phyloP scores from a whole-genome alignment of 1,140 invertebrate genomes.

The Euwallacea fornicatus region DNA sequence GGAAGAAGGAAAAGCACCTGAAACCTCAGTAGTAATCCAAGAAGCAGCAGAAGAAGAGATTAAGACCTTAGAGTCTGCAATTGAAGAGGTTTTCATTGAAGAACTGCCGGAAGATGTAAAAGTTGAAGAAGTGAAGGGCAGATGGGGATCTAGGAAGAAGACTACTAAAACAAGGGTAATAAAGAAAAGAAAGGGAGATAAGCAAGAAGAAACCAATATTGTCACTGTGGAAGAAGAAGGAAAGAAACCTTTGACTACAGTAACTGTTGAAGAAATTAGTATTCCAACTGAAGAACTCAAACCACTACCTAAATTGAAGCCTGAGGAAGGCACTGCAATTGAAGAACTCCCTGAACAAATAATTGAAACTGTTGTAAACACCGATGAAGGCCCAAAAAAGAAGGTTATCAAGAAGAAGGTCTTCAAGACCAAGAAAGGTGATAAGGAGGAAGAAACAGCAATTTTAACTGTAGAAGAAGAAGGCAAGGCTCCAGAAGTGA shows the following conservation, averaged over 20 bases:
- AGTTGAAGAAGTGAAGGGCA: slow-evolving; percentile 43
- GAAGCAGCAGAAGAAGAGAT: slow-evolving; percentile 47
- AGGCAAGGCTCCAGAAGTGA: slow-evolving; percentile 51
- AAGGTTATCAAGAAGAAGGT: slow-evolving; percentile 51
- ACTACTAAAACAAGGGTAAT: slow-evolving; percentile 50
- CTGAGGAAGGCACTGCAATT: slow-evolving; percentile 36
- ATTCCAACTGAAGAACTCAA: slow-evolving; percentile 47
- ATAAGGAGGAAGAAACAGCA: slow-evolving; percentile 50
- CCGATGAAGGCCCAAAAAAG: slow-evolving; percentile 48
- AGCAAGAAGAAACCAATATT: slow-evolving; percentile 55
- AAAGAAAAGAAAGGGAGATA: slow-evolving; percentile 46
- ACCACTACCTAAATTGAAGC: slow-evolving; percentile 11
- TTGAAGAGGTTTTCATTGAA: slow-evolving; percentile 48
- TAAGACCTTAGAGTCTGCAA: slow-evolving; percentile 31
- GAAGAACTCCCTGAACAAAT: slow-evolving; percentile 49
- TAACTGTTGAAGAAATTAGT: slow-evolving; percentile 51
- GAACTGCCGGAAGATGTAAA: slow-evolving; percentile 50
- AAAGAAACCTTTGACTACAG: slow-evolving; percentile 50
- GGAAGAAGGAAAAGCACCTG: slow-evolving; percentile 54
- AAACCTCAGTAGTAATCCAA: slow-evolving; percentile 54
- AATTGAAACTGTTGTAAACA: slow-evolving; percentile 47
- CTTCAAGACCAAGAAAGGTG: slow-evolving; percentile 48
- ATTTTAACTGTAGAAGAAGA: slow-evolving; percentile 51
- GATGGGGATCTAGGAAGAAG: slow-evolving; percentile 54
- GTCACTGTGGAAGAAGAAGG: slow-evolving; percentile 56